Conservation (phyloP, 2,113 vertebrate genomes). For the Cnemophilus loriae region DNA sequence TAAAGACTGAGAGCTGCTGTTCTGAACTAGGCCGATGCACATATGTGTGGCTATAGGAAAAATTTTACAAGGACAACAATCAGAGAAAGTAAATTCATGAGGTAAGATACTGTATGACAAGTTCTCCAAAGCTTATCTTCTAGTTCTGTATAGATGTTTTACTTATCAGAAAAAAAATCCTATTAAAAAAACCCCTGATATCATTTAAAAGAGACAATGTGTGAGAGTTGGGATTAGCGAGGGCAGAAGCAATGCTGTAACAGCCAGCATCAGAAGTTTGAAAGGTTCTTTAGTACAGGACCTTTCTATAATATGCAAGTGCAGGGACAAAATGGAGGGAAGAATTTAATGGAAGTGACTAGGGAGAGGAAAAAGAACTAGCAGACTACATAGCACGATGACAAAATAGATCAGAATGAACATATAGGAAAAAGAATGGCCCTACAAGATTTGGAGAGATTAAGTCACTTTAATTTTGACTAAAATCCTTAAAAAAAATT, state of each 20-base stretch:
- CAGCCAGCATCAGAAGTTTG: background rate
- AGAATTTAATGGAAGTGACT: background rate
- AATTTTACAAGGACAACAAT: rapidly evolving
- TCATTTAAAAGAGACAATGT: background rate
- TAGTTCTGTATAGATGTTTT: background rate
- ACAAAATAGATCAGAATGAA: background rate
- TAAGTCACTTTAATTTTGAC: background rate
- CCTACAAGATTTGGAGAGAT: background rate
- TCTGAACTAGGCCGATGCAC: background rate
- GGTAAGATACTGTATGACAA: background rate
- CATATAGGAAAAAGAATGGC: background rate
- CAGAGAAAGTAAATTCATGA: background rate
- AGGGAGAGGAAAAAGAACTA: background rate
- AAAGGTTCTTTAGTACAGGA: background rate
- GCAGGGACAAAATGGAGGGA: background rate
- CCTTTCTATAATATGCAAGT: background rate
- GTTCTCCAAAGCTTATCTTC: background rate
- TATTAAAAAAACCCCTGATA: background rate
- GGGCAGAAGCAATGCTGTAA: background rate
- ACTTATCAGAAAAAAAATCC: background rate
- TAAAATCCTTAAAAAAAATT: background rate
- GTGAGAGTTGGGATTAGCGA: background rate
- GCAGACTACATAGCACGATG: background rate
- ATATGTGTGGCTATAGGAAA: background rate
- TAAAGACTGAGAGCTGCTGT: background rate